phyloP scores from a whole-genome alignment of 30 jellyfish, hydroid and myxozoan species.

The Turritopsis rubra region DNA sequence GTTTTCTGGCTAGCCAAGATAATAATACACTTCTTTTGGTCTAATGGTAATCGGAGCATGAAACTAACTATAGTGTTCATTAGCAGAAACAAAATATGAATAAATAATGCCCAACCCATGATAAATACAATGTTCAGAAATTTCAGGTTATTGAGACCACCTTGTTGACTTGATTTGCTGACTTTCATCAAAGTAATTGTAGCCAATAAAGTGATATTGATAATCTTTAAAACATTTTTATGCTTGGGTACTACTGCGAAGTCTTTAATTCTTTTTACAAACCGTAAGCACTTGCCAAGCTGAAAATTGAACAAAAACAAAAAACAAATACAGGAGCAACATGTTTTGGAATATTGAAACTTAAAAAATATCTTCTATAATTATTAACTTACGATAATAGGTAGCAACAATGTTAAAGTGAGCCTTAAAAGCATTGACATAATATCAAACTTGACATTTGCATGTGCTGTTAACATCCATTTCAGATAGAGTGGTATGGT shows the following conservation, averaged over 20 bases:
- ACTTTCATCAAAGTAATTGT: slow-evolving; percentile 62
- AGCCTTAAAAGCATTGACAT: slow-evolving; percentile 43
- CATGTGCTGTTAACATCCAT: slow-evolving; percentile 72
- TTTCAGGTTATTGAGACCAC: slow-evolving; percentile 51
- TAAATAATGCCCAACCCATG: slow-evolving; percentile 58
- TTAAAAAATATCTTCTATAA: no score
- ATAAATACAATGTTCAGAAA: slow-evolving; percentile 35
- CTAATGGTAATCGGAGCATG: slow-evolving; percentile 35
- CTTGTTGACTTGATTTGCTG: slow-evolving; percentile 76
- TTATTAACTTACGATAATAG: slow-evolving; percentile 68
- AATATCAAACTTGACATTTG: slow-evolving; percentile 57
- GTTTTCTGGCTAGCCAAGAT: slow-evolving; percentile 88
- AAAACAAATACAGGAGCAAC: no score
- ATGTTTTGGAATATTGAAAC: no score
- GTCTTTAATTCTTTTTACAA: slow-evolving; percentile 33
- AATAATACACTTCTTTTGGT: slow-evolving; percentile 54
- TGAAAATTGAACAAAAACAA: slow-evolving; percentile 15
- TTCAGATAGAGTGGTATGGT: slow-evolving; percentile 71
- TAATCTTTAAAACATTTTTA: slow-evolving; percentile 46
- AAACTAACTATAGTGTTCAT: slow-evolving; percentile 51
- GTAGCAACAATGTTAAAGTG: slow-evolving; percentile 52
- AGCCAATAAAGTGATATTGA: slow-evolving; percentile 55
- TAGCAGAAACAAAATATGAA: slow-evolving; percentile 53
- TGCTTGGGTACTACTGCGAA: slow-evolving; percentile 35
- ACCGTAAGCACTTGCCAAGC: slow-evolving; percentile 86